These are phyloP conservation scores for Malurus elegans DNA, from an alignment of 2,113 vertebrate species.

Conservation along the genomic window DNA sequence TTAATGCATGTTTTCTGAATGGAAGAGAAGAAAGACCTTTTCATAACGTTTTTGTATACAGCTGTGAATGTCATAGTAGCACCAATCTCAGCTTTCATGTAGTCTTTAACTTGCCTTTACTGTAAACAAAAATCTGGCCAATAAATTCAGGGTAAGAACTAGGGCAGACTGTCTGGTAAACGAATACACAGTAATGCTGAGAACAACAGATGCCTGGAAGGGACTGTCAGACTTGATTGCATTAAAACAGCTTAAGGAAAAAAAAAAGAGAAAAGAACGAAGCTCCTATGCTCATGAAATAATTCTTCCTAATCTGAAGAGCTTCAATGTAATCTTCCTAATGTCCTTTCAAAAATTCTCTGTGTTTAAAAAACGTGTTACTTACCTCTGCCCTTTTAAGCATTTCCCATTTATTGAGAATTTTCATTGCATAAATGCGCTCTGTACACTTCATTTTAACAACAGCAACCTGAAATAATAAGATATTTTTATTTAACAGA, in stretches of 20 bases:
- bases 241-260: slow-evolving; percentile 34
- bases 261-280: not conserved
- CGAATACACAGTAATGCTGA: not conserved
- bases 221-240: slow-evolving; percentile 58
- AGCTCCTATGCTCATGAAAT: not conserved
- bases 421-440: slow-evolving; percentile 97
- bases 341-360: not conserved
- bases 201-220: slow-evolving; percentile 55
- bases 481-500: not conserved
- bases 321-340: not conserved
- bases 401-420: slow-evolving; percentile 99
- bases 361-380: not conserved
- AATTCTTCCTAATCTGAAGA: slow-evolving; percentile 51
- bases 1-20: not conserved
- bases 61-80: not conserved
- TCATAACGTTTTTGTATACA: not conserved
- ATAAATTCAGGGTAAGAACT: slow-evolving; percentile 39
- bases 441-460: slow-evolving; percentile 98
- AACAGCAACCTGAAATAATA: slow-evolving; percentile 84
- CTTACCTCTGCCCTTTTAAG: slow-evolving; percentile 95
- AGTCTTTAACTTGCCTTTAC: slow-evolving; percentile 33
- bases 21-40: not conserved
- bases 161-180: slow-evolving; percentile 52
- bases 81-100: not conserved
- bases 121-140: slow-evolving; percentile 55